Conservation (phyloP, 1,140 invertebrate species). For the Mamestra configurata region DNA sequence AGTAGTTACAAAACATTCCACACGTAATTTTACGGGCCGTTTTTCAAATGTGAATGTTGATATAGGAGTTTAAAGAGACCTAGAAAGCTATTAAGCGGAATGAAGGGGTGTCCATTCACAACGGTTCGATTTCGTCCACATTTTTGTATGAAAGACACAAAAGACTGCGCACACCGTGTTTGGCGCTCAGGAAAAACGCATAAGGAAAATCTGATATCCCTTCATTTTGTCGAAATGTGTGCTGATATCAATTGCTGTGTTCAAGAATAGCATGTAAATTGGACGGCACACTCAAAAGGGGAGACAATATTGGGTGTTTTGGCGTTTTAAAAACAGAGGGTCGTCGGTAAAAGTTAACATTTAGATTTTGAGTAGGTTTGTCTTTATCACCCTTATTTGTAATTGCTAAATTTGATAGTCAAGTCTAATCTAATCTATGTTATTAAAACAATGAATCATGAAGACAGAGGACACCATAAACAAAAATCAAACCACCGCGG, state of each 20-base stretch:
- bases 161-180: slow-evolving; percentile 4
- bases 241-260: slow-evolving; percentile 41
- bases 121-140: slow-evolving; percentile 5
- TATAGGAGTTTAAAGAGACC: background rate
- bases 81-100: slow-evolving; percentile 12
- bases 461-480: no score
- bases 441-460: no score
- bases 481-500: no score
- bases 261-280: slow-evolving; percentile 42
- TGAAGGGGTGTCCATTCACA: slow-evolving; percentile 10
- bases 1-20: slow-evolving; percentile 36
- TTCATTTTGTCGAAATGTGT: slow-evolving; percentile 13
- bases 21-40: background rate
- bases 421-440: no score
- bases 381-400: background rate
- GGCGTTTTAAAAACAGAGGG: slow-evolving; percentile 43
- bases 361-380: slow-evolving; percentile 18
- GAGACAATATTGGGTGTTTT: slow-evolving; percentile 41
- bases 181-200: slow-evolving; percentile 11
- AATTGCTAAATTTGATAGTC: no score
- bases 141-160: background rate
- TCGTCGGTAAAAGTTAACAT: slow-evolving; percentile 22
- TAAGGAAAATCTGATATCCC: slow-evolving; percentile 26
- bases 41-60: slow-evolving; percentile 11
- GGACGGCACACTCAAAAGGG: slow-evolving; percentile 31